Evolutionary conservation across 2,888 invertebrate species (phyloP).

Genomic region (Atherix ibis): DNA sequence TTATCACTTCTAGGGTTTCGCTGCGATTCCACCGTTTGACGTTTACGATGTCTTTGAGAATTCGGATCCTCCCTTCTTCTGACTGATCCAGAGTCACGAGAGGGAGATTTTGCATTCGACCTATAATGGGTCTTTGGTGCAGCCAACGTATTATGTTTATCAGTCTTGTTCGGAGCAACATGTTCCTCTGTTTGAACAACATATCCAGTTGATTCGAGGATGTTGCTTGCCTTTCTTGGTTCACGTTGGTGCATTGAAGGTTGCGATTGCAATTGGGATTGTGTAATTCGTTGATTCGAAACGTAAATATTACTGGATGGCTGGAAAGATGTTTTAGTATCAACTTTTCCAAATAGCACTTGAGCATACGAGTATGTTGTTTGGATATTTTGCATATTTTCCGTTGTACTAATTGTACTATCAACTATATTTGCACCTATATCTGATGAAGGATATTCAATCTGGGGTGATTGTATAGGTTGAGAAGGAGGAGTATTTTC

Average conservation of each 20-base stretch:
- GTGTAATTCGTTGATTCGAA: slow-evolving; percentile 10
- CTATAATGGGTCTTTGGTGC: slow-evolving; percentile 5
- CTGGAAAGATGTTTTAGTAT: slow-evolving; percentile 33
- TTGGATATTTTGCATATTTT: slow-evolving; percentile 6
- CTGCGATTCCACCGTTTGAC: slow-evolving; percentile 3
- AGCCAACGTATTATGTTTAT: neutral
- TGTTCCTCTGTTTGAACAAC: neutral
- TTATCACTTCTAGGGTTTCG: slow-evolving; percentile 3
- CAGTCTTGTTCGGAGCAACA: neutral
- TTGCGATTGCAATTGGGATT: slow-evolving; percentile 17
- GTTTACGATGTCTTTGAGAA: slow-evolving; percentile 6
- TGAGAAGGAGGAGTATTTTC: slow-evolving; percentile 5
- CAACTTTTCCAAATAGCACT: slow-evolving; percentile 50
- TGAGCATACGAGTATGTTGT: slow-evolving; percentile 44
- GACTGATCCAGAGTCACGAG: slow-evolving; percentile 19
- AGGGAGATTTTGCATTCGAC: slow-evolving; percentile 18
- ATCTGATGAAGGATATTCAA: neutral
- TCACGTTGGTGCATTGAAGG: slow-evolving; percentile 11
- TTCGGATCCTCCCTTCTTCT: slow-evolving; percentile 17
- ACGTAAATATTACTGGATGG: slow-evolving; percentile 36
- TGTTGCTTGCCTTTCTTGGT: neutral
- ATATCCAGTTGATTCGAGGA: neutral
- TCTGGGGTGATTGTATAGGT: slow-evolving; percentile 5
- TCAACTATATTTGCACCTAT: neutral
- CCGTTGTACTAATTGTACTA: slow-evolving; percentile 1